Percentiles rank a stretch among this genome's conserved stretches.
Evolutionary conservation across 2,113 vertebrate species (phyloP).

Genomic region (Macrotus californicus): DNA sequence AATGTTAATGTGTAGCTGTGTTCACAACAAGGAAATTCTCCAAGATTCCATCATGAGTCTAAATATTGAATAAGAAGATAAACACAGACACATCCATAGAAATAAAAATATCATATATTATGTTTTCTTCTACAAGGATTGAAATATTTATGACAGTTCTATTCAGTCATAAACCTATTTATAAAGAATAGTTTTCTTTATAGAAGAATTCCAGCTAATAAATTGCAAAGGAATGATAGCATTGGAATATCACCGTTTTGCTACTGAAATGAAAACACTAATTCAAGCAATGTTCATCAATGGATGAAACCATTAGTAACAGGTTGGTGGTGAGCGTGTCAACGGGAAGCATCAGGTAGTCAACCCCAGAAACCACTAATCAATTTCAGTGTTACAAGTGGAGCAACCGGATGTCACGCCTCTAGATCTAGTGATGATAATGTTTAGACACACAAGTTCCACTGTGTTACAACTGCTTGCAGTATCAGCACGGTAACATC

Average conservation of each 20-base stretch:
- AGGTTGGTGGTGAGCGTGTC: not conserved
- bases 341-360: not conserved
- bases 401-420: not conserved
- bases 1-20: not conserved
- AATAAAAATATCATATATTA: not conserved
- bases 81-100: not conserved
- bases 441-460: not conserved
- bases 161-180: not conserved
- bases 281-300: not conserved
- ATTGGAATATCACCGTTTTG: not conserved
- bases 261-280: not conserved
- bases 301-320: not conserved
- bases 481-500: not conserved
- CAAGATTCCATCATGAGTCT: not conserved
- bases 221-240: not conserved
- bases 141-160: not conserved
- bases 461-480: not conserved
- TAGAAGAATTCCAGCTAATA: not conserved
- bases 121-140: not conserved
- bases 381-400: not conserved
- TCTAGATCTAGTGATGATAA: not conserved
- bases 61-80: slow-evolving; percentile 17
- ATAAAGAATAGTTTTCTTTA: not conserved
- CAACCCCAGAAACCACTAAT: not conserved
- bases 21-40: not conserved